Conservation (phyloP, 1,140 invertebrate genomes). For the Caerostris extrusa region DNA sequence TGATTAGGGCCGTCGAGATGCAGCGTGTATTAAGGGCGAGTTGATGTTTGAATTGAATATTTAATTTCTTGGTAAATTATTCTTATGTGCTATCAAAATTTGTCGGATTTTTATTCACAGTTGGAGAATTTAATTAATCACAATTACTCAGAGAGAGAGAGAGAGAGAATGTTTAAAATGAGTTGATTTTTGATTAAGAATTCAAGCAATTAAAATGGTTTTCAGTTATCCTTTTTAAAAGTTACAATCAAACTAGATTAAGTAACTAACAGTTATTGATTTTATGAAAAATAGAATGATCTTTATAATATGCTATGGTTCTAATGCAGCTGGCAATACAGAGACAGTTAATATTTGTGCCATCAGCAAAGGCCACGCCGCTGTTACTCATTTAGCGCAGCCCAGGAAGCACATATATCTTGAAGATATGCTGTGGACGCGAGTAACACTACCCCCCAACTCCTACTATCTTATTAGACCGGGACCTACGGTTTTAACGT, state of each 20-base stretch:
- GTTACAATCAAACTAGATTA: not conserved
- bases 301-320: no score
- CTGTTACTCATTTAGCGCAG: no score
- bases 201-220: not conserved
- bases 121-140: not conserved
- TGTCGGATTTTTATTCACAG: not conserved
- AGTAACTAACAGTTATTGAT: no score
- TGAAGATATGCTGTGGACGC: no score
- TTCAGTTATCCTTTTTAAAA: not conserved
- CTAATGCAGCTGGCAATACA: no score
- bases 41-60: not conserved
- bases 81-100: not conserved
- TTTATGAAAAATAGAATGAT: no score
- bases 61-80: slow-evolving; percentile 3
- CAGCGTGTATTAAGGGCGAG: not conserved
- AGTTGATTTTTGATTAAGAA: not conserved
- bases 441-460: no score
- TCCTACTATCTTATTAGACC: no score
- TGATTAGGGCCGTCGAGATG: not conserved
- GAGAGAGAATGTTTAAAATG: not conserved
- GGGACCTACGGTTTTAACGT: no score
- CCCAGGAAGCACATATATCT: no score
- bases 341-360: no score
- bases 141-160: not conserved
- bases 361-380: no score